Percentiles rank a stretch among this genome's conserved stretches.
These are phyloP conservation scores for Thalpophila matura DNA, from an alignment of 2,888 invertebrate genomes.

Conservation along the genomic window DNA sequence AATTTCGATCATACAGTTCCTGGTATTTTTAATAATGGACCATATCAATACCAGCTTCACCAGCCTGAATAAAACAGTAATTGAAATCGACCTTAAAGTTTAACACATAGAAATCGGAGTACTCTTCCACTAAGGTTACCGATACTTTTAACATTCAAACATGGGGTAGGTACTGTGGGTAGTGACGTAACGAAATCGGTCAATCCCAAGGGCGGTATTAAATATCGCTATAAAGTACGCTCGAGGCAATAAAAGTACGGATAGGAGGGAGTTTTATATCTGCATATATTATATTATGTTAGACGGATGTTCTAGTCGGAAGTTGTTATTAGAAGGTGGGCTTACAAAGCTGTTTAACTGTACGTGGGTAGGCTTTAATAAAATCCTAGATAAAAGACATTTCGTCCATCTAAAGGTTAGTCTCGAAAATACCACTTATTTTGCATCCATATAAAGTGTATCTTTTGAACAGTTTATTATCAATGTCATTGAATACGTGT, in stretches of 20 bases:
- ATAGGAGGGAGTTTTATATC: constrained; percentile 43
- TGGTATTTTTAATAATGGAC: not conserved
- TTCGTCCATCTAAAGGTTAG: not conserved
- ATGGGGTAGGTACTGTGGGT: no score
- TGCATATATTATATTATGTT: constrained; percentile 32
- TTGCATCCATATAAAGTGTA: not conserved
- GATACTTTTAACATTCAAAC: constrained; percentile 48
- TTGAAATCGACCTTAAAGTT: not conserved
- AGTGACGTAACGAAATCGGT: constrained; percentile 56
- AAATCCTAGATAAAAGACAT: not conserved
- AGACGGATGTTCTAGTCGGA: constrained; percentile 15
- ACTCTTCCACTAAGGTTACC: constrained; percentile 8
- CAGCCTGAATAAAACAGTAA: not conserved
- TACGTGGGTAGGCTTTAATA: no score
- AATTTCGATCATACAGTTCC: not conserved
- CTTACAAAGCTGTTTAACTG: not conserved
- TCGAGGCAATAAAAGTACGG: constrained; percentile 49
- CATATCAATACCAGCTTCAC: not conserved
- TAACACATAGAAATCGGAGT: not conserved
- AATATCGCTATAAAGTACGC: constrained; percentile 57
- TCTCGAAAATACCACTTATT: constrained; percentile 1
- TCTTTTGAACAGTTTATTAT: not conserved
- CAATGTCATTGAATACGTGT: not conserved
- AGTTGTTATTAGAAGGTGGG: not conserved
- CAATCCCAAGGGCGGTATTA: constrained; percentile 57